Base-by-base conservation (phyloP, 1,140 invertebrate species). In the Tetraneura akinire region DNA sequence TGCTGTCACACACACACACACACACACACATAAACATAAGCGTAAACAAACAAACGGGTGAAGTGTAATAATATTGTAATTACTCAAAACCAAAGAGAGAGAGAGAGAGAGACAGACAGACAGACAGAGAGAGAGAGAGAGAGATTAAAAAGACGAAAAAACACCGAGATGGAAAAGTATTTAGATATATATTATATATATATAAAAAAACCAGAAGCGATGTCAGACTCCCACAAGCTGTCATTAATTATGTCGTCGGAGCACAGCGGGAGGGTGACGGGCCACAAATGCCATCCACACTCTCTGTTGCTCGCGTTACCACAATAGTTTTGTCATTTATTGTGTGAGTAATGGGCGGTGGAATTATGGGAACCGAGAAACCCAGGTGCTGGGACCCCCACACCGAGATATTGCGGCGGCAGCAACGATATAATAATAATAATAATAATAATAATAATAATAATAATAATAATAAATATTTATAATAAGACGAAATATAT, bases 341-440 rank as follows among this genome's bases (percentile, higher is more conserved):
- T 78, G 74, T 78, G 74, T 78, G 74, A 78, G 74, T 78, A 78
- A 78, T 78, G 74, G 74, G 74, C 74, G 74, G 74, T 78, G 55
- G 55, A 78, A 78, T 78, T 78, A 78, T 78, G 74, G 55, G 74
- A 78, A 78, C 73, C 73, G 73, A 76, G 29, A 57, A 76, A 55
- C 74, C 55, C 74, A 78, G 74, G 74, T 78, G 74, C 74, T 78
- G 53, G 1, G 37, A 78, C 74, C 74, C 74, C 74, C 74, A 78
- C 74, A 16, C 55, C 74, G 74, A 78, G 74, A 78, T 62, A 76
- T 26, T 57, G 42, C 73, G 32, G 9, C 64, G 37, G 37, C 64
- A 18, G 37, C 21, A 37, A 10, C 32, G 26, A 45, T 42, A 45
- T 21, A 14, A 60, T 60, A 60, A 57, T 76, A 66, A 68, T 57